Base-by-base conservation (phyloP, 37 sponge, comb jelly and placozoan species). In the Axinella damicornis region DNA sequence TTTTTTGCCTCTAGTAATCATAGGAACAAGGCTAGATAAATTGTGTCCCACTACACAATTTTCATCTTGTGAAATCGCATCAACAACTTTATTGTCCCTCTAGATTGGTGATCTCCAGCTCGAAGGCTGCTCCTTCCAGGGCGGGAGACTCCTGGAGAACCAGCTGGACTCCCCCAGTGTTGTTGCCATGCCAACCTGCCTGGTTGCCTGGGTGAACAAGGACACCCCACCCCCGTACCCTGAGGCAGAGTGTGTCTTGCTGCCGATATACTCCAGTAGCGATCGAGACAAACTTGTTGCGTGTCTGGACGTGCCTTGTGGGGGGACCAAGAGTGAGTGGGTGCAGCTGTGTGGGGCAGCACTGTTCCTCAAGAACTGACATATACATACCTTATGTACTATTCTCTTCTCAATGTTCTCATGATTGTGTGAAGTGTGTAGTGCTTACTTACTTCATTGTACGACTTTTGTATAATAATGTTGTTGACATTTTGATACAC, bases 71-170 rank as follows among this genome's bases (percentile, higher is more conserved):
- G n/a, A n/a, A n/a, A n/a, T n/a, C n/a, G n/a, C n/a, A n/a, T n/a
- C n/a, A n/a, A n/a, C n/a, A n/a, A n/a, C n/a, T n/a, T n/a, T n/a
- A n/a, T n/a, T n/a, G n/a, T n/a, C n/a, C n/a, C 9, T 46, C 20
- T 79, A 93, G 92, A 52, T 96, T 64, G 82, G 41, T 68, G 97
- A 94, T 21, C 71, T 98, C 40, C 88, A 85, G 73, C 40, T 98
- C 6, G 95, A 98, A 83, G 99, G 99, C 4, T 90, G 91, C 41
- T 53, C 59, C 21, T 98, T 97, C 86, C 95, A 98, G 77, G 97
- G 99, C 16, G 55, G 61, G 5, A 59, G 82, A 41, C 74, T 98
- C 53, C 36, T 73, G 30, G 89, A 87, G 54, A 93, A 85, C 75
- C 52, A 60, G 34, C 66, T 57, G 32, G 90, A 98, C 66, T 95